Evolutionary conservation across 2,888 invertebrate species (phyloP).

Genomic region (Embidobia sp.): DNA sequence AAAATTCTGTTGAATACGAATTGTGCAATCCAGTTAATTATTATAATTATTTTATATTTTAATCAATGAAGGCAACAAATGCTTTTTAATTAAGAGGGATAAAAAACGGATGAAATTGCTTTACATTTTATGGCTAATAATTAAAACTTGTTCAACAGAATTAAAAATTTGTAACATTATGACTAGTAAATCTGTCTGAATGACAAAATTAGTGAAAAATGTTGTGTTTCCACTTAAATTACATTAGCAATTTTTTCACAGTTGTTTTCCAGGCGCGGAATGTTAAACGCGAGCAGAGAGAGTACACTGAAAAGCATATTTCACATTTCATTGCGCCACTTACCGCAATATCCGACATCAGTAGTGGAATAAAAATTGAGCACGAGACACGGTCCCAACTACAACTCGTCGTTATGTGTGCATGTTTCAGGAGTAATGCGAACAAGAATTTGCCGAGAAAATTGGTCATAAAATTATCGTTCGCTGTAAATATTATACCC

Average conservation of each 20-base stretch:
- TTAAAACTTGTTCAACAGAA: constrained; percentile 22
- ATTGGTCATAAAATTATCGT: constrained; percentile 55
- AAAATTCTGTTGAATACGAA: too few relatives aligned
- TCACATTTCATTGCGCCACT: constrained; percentile 79
- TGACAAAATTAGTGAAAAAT: constrained; percentile 38
- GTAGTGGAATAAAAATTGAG: constrained; percentile 72
- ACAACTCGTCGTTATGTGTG: constrained; percentile 54
- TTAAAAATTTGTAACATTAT: constrained; percentile 14
- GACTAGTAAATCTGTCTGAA: constrained; percentile 35
- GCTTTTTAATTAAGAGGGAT: too few relatives aligned
- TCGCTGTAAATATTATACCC: constrained; percentile 37
- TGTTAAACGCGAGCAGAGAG: constrained; percentile 24
- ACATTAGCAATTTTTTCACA: constrained; percentile 34
- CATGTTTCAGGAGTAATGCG: constrained; percentile 49
- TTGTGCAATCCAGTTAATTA: too few relatives aligned
- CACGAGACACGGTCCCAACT: constrained; percentile 36
- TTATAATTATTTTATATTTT: too few relatives aligned
- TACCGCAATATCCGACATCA: constrained; percentile 73
- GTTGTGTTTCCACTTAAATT: constrained; percentile 23
- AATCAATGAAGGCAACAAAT: too few relatives aligned
- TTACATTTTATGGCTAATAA: too few relatives aligned
- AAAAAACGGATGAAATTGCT: too few relatives aligned
- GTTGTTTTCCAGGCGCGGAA: constrained; percentile 35
- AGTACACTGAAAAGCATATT: constrained; percentile 77
- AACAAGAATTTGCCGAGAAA: constrained; percentile 50